Evolutionary conservation across 2,888 invertebrate species (phyloP).

Genomic region (Tenthredo amoena): DNA sequence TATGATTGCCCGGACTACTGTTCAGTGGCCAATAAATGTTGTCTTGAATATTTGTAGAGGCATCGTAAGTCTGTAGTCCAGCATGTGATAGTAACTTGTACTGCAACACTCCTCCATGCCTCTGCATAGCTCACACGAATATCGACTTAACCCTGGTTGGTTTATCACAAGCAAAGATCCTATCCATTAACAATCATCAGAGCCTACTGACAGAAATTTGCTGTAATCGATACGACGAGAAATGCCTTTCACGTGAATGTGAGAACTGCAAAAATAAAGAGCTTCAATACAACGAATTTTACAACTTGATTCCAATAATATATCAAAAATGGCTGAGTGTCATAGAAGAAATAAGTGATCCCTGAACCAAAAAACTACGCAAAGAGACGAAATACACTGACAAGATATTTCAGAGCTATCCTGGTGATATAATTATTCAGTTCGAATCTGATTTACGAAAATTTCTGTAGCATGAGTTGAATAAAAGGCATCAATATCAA

Average conservation of each 20-base stretch:
- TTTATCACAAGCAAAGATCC: conserved; percentile 43
- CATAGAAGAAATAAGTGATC: conserved; percentile 13
- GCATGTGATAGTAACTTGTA: too few relatives aligned
- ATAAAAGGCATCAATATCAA: conserved; percentile 42
- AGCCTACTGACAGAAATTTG: conserved; percentile 51
- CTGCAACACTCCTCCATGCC: too few relatives aligned
- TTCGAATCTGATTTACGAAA: conserved; percentile 18
- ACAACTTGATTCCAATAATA: conserved; percentile 21
- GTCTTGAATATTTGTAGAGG: too few relatives aligned
- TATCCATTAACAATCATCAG: conserved; percentile 54
- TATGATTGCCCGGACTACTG: too few relatives aligned
- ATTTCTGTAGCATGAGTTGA: conserved; percentile 39
- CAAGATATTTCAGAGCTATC: conserved; percentile 4
- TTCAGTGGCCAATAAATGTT: too few relatives aligned
- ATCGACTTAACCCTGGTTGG: conserved; percentile 50
- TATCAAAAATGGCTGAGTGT: conserved; percentile 26
- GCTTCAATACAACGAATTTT: conserved; percentile 45
- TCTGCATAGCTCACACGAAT: conserved; percentile 55
- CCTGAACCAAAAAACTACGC: conserved; percentile 44
- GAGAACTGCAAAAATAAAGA: conserved; percentile 26
- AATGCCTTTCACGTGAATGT: conserved; percentile 42
- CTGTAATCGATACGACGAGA: conserved; percentile 54
- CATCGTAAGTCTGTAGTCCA: too few relatives aligned
- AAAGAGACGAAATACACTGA: conserved; percentile 17
- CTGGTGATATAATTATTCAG: neutral